Evolutionary conservation across 1,140 invertebrate genomes (phyloP).

Genomic region (Dermatophagoides farinae): DNA sequence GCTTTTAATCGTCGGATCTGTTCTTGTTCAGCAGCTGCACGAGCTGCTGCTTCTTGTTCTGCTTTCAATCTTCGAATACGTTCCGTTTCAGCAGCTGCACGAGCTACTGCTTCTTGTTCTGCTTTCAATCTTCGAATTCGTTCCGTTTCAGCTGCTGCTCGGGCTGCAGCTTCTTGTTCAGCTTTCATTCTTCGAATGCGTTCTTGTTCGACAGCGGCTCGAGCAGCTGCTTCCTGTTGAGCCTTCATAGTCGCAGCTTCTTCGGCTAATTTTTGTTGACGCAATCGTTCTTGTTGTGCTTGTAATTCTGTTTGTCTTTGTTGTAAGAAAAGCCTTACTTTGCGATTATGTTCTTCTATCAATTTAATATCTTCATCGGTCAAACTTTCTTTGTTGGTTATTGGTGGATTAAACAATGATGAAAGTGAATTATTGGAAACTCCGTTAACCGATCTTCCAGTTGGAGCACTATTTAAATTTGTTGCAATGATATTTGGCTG

Average conservation of each 20-base stretch:
- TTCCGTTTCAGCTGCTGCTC: neutral
- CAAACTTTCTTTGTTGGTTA: constrained; percentile 10
- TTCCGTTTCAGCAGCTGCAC: constrained; percentile 2
- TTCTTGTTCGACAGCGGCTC: constrained; percentile 7
- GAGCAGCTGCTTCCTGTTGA: constrained; percentile 4
- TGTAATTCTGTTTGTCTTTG: constrained; percentile 10
- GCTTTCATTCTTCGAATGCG: constrained; percentile 6
- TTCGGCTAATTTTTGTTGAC: neutral
- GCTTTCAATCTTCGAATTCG: neutral
- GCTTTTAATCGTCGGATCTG: neutral
- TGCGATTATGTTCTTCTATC: constrained; percentile 13
- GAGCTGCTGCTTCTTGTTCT: constrained; percentile 4
- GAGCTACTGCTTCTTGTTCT: neutral
- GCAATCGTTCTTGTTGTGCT: neutral
- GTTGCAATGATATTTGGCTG: neutral
- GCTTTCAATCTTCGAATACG: constrained; percentile 6
- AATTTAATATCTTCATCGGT: constrained; percentile 12
- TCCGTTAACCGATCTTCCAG: neutral
- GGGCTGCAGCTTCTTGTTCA: constrained; percentile 2
- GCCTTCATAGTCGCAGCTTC: neutral
- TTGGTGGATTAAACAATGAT: neutral
- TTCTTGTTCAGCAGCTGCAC: neutral
- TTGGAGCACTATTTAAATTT: neutral
- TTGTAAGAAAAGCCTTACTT: constrained; percentile 8
- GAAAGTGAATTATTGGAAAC: neutral